Conservation (phyloP, 2,888 invertebrate genomes). For the Dione vanillae region DNA sequence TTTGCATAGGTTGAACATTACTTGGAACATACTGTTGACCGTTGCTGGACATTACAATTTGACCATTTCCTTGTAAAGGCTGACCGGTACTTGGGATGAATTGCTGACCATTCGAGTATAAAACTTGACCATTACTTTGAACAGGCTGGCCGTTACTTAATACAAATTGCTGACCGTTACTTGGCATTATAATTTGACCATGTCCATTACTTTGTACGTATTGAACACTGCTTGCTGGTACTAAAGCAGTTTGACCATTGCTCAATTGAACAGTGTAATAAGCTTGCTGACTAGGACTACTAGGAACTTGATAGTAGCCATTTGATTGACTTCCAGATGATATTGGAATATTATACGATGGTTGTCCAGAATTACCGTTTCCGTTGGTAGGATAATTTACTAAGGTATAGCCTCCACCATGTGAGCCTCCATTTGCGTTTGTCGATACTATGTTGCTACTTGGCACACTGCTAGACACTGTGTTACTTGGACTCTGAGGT, state of each 20-base stretch:
- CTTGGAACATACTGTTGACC: constrained; percentile 4
- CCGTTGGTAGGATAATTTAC: constrained; percentile 29
- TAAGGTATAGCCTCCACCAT: constrained; percentile 26
- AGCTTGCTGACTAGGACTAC: constrained; percentile 5
- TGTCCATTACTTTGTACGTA: constrained; percentile 17
- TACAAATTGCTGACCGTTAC: constrained; percentile 22
- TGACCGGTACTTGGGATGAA: background rate
- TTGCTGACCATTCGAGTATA: constrained; percentile 10
- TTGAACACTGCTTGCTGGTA: constrained; percentile 32
- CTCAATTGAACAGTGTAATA: constrained; percentile 37
- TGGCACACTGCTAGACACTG: constrained; percentile 16
- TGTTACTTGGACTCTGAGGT: constrained; percentile 13
- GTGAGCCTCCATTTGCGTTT: constrained; percentile 22
- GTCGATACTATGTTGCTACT: constrained; percentile 26
- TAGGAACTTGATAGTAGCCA: constrained; percentile 13
- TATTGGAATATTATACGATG: background rate
- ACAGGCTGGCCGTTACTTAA: too few species aligned
- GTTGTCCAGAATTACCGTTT: constrained; percentile 17
- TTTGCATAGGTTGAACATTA: background rate
- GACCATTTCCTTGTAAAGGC: constrained; percentile 7
- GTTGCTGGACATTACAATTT: background rate
- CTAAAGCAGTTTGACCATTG: constrained; percentile 40
- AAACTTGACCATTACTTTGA: constrained; percentile 11
- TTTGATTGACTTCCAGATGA: constrained; percentile 2
- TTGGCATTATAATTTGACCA: constrained; percentile 14